Evolutionary conservation across 2,113 vertebrate species (phyloP).

Genomic region (Vombatus ursinus): DNA sequence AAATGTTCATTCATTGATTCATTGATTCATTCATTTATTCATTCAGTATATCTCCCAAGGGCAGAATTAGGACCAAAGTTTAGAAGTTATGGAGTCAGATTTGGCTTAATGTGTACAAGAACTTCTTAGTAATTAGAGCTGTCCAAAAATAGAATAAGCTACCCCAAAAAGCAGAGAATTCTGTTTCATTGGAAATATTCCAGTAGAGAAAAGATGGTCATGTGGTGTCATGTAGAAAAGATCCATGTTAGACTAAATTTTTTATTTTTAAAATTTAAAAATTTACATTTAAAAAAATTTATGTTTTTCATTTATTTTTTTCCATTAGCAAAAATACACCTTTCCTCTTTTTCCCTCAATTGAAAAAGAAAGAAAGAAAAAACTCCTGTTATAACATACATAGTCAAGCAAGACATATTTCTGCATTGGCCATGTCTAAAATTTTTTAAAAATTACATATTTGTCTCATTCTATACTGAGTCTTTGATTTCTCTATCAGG

Average conservation of each 20-base stretch:
- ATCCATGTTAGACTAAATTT: neutral
- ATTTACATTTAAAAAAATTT: too few relatives aligned
- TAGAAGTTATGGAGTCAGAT: neutral
- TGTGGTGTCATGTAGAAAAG: neutral
- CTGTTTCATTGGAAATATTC: too few relatives aligned
- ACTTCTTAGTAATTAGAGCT: neutral
- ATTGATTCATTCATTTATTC: neutral
- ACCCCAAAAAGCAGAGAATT: too few relatives aligned
- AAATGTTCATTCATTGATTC: neutral
- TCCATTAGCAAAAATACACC: neutral
- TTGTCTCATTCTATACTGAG: neutral
- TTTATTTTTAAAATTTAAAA: too few relatives aligned
- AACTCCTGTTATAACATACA: neutral
- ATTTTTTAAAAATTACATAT: neutral
- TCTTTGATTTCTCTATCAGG: neutral
- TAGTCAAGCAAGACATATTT: neutral
- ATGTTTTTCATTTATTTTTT: too few relatives aligned
- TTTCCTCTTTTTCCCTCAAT: neutral
- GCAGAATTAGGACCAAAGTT: neutral
- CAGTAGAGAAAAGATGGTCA: too few relatives aligned
- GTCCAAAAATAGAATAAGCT: neutral
- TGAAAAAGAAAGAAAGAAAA: neutral
- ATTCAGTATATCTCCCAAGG: neutral
- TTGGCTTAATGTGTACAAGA: neutral
- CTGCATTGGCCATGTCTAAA: neutral